phyloP scores from a whole-genome alignment of 2,888 invertebrate genomes.

The Cosmopolites sordidus region DNA sequence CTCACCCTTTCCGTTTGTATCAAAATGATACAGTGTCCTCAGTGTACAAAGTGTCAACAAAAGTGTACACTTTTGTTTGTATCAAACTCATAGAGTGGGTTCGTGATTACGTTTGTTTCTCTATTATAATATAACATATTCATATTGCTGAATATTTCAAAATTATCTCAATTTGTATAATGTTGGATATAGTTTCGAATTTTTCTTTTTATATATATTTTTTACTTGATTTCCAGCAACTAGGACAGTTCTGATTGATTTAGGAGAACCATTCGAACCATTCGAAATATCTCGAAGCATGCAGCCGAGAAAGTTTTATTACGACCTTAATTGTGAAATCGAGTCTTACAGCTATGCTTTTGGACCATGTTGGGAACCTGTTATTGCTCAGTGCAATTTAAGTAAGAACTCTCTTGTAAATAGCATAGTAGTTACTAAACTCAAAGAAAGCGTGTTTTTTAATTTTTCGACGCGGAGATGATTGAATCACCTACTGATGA shows the following conservation, averaged over 20 bases:
- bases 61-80: too few species aligned
- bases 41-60: too few species aligned
- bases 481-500: too few species aligned
- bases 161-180: too few species aligned
- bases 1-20: too few species aligned
- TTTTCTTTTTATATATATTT: too few species aligned
- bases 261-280: slow-evolving; percentile 81
- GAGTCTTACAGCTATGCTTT: slow-evolving; percentile 89
- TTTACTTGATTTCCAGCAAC: slow-evolving; percentile 62
- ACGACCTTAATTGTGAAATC: slow-evolving; percentile 93
- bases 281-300: slow-evolving; percentile 84
- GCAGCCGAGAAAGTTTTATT: slow-evolving; percentile 94
- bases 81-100: too few species aligned
- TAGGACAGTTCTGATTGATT: slow-evolving; percentile 70
- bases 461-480: neutral
- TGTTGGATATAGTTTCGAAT: too few species aligned
- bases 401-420: slow-evolving; percentile 47
- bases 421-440: neutral
- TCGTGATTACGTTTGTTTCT: too few species aligned
- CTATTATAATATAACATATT: too few species aligned
- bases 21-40: too few species aligned
- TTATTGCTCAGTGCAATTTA: slow-evolving; percentile 83
- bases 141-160: too few species aligned
- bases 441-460: neutral
- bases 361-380: slow-evolving; percentile 99